These are phyloP conservation scores for Platichthys stellatus DNA, from an alignment of 2,113 vertebrate species.

Conservation along the genomic window DNA sequence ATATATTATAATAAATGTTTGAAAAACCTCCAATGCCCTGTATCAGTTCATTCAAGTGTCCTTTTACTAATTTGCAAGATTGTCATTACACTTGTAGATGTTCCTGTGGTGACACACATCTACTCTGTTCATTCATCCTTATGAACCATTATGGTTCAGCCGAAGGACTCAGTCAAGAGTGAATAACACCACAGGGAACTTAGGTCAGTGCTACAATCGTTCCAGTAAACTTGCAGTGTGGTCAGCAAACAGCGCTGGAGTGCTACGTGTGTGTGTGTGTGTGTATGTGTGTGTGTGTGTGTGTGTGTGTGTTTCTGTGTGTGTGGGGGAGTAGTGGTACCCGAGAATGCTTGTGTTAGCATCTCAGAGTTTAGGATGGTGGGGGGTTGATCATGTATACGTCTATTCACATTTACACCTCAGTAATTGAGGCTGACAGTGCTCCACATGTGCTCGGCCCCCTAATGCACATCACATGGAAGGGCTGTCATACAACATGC, in stretches of 20 bases:
- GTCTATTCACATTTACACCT: conserved; percentile 39
- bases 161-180: conserved; percentile 42
- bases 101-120: conserved; percentile 24
- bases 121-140: conserved; percentile 32
- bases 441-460: conserved; percentile 14
- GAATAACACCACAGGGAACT: conserved; percentile 21
- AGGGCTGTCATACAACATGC: conserved; percentile 23
- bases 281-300: conserved; percentile 1
- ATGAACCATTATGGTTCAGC: conserved; percentile 22
- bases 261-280: background rate
- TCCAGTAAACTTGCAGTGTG: conserved; percentile 12
- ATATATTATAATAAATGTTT: background rate
- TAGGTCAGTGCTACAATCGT: conserved; percentile 29
- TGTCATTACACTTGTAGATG: conserved; percentile 1
- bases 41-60: background rate
- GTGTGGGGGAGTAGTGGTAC: background rate
- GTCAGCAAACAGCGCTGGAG: background rate
- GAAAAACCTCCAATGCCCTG: no score
- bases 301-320: background rate
- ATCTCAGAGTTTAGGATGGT: conserved; percentile 22
- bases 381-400: background rate
- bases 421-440: conserved; percentile 50
- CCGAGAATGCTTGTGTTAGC: conserved; percentile 23
- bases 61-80: background rate
- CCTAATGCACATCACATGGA: conserved; percentile 16